A percentile compares a stretch with the other conserved stretches of the same genome.
phyloP scores from a whole-genome alignment of 2,888 invertebrate genomes.

The Lochmaea capreae region DNA sequence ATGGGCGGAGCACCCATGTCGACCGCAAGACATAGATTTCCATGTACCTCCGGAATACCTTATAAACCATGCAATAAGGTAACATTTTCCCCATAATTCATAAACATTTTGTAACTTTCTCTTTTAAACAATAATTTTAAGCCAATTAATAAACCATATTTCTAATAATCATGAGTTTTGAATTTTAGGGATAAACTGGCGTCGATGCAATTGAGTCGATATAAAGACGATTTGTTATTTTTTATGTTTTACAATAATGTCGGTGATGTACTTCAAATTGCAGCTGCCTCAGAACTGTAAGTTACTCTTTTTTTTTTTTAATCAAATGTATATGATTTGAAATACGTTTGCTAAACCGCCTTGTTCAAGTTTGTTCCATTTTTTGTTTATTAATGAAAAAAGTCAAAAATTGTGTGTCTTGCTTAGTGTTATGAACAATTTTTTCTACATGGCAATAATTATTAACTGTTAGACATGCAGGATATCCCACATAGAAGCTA shows the following conservation, averaged over 20 bases:
- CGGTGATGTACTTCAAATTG: conserved; percentile 97
- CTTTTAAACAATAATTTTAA: conserved; percentile 11
- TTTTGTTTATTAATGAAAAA: no score
- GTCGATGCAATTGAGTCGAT: conserved; percentile 94
- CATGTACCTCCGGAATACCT: conserved; percentile 99
- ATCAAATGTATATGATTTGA: not conserved
- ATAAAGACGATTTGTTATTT: conserved; percentile 98
- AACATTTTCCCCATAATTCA: conserved; percentile 33
- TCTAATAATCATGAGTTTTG: no score
- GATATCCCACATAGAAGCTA: no score
- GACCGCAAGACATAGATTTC: conserved; percentile 98
- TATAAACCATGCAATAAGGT: conserved; percentile 93
- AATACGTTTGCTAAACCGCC: not conserved
- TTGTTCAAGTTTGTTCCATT: not conserved
- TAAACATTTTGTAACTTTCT: no score
- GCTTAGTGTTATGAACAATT: no score
- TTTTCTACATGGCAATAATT: no score
- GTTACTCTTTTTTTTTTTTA: conserved; percentile 59
- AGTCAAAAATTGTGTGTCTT: no score
- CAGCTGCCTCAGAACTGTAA: conserved; percentile 97
- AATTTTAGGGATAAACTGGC: conserved; percentile 88
- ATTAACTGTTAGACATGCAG: no score
- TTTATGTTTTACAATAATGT: conserved; percentile 99
- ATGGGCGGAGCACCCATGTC: conserved; percentile 97
- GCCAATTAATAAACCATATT: no score